Evolutionary conservation across 2,888 invertebrate genomes (phyloP), one percentile per base, ranked within the genome.

Genomic region (Coleophora deauratella): DNA sequence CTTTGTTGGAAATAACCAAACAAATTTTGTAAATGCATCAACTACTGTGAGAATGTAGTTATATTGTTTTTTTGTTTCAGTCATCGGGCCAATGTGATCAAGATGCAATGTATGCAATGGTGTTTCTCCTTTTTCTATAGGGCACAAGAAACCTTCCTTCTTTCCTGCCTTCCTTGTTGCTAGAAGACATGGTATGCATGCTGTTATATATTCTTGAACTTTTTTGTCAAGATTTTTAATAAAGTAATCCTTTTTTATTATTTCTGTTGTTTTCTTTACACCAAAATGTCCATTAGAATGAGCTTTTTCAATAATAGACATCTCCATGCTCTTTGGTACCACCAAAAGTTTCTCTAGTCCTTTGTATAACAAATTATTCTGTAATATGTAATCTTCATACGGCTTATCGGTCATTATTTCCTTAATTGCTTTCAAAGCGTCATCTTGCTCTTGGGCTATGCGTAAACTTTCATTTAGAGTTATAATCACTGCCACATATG

Each of bases 71-170:
- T n/a, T n/a, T n/a, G n/a, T n/a, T n/a, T 54, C 51, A 0, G 57
- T 49, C 10, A 67, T 30, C 0, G 67, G 68, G 8, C 68, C 70
- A 1, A 75, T 33, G 37, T 69, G 72, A 35, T 73, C 71, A 1
- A 61, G 31, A 39, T 72, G 66, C 4, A 59, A 47, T 0, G 65
- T 70, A 27, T 62, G 37, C 1, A 72, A 35, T 0, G 69, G 72
- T 1, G 37, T 35, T 2, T 50, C 54, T 9, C 49, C 61, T 34
- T 72, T 72, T 0, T 59, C 52, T 2, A 73, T 66, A 0, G 57
- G 49, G 33, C 53, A 39, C 14, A 66, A 43, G 7, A 54, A 53
- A 6, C 65, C 59, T 46, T 64, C 61, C 14, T 49, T 45, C 39
- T 62, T 69, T 0, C 65, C 70, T 1, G 33, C 41, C 35, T 68